Conservation (phyloP, 2,797 vertebrate genomes). For the Myotis planiceps region DNA sequence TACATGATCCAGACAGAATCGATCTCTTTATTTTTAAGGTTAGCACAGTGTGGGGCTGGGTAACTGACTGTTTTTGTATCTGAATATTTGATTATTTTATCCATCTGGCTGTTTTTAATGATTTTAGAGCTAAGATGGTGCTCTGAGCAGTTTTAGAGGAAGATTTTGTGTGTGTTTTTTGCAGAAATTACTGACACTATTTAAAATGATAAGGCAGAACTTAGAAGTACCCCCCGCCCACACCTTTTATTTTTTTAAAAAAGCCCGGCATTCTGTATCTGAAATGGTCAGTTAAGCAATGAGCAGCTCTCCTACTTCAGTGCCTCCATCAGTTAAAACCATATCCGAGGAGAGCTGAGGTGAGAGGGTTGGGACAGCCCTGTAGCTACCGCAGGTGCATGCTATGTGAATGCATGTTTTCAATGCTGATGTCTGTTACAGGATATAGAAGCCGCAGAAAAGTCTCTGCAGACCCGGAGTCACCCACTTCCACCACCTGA, state of each 20-base stretch:
- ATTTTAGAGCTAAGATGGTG: conserved; percentile 18
- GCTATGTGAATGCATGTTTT: conserved; percentile 46
- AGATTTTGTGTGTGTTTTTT: not conserved
- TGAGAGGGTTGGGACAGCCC: not conserved
- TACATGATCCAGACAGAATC: not conserved
- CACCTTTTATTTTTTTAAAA: conserved; percentile 23
- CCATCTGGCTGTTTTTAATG: conserved; percentile 23
- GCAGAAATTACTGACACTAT: conserved; percentile 38
- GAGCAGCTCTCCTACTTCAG: not conserved
- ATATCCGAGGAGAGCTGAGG: not conserved
- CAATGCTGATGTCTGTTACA: conserved; percentile 81
- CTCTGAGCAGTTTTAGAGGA: conserved; percentile 51
- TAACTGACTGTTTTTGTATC: not conserved
- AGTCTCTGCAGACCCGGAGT: conserved; percentile 83
- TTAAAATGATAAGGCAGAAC: conserved; percentile 53
- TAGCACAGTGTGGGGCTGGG: not conserved
- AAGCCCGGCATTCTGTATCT: not conserved
- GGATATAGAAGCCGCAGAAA: conserved; percentile 89
- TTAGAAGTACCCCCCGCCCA: not conserved
- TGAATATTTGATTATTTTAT: not conserved
- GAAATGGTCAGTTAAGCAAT: not conserved
- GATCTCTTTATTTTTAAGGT: not conserved
- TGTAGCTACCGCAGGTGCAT: not conserved
- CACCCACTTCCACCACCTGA: conserved; percentile 79
- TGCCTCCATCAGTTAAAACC: not conserved